Evolutionary conservation across 2,797 vertebrate genomes (phyloP), one percentile per base, ranked within the genome.

Genomic region (Leptoclinus maculatus): DNA sequence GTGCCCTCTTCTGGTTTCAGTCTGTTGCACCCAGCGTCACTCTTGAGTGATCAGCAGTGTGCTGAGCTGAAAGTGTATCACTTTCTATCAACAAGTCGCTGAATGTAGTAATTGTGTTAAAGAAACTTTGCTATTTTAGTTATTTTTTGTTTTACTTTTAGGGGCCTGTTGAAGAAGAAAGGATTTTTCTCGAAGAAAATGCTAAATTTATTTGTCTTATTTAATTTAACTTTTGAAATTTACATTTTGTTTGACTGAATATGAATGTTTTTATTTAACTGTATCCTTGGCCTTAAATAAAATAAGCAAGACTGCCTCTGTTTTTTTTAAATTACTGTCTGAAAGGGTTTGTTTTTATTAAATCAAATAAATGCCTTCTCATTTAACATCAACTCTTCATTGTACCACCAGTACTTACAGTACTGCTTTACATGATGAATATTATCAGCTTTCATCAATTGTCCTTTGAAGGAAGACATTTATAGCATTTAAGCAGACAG

Each of bases 181-280:
- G 12, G 23, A 72, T 25, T 53, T 21, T 64, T 71, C 57, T 29
- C 1, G 12, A 73, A 76, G 60, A 83, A 65, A 14, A 47, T 74
- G 3, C 2, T 32, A 7, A 2, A 71, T 80, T 69, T 74, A 71
- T 77, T 87, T 83, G 9, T 66, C 3, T 65, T n/a, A n/a, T n/a
- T 78, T 81, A 39, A 62, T 74, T 80, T 75, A 47, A 62, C 49
- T 62, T 84, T 82, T 69, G 23, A 53, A 58, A 25, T 71, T 32
- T 5, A 36, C 1, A 51, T 84, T 83, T 78, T 41, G 54, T 82
- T 82, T 63, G 23, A n/a, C 21, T 27, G 7, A 21, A 29, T 66
- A 38, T 67, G 5, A 23, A 75, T 71, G 65, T 27, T 82, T 86
- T 75, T 74, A 78, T 78, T 82, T 88, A 62, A 85, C 4, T 78